These are phyloP conservation scores for Rotaria socialis DNA, from an alignment of 2,888 invertebrate species.

Conservation along the genomic window DNA sequence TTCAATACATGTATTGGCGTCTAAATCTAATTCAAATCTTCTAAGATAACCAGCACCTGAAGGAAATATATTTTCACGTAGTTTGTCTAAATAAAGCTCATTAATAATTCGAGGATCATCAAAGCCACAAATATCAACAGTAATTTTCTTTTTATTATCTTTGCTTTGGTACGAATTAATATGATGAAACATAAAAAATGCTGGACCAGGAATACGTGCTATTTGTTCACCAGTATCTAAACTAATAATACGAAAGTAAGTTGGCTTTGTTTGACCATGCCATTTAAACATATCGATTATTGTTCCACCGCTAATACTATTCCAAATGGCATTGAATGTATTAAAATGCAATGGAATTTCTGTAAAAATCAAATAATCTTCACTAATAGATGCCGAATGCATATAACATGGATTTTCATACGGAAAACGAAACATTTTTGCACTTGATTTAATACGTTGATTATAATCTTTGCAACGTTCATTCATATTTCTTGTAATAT, in stretches of 20 bases:
- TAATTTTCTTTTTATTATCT: neutral
- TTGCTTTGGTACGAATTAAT: neutral
- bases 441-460: neutral
- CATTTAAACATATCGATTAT: neutral
- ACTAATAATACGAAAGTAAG: neutral
- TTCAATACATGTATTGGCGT: neutral
- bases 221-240: constrained; percentile 23
- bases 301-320: neutral
- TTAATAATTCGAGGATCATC: neutral
- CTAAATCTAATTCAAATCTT: constrained; percentile 1
- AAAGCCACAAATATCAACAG: constrained; percentile 28
- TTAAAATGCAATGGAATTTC: neutral
- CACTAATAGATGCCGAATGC: neutral
- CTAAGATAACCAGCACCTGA: constrained; percentile 3
- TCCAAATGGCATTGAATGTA: neutral
- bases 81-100: neutral
- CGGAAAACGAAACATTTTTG: neutral
- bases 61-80: neutral
- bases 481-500: neutral
- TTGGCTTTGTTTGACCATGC: neutral
- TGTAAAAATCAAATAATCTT: neutral
- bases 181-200: constrained; percentile 14
- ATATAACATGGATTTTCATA: neutral
- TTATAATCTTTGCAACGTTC: neutral
- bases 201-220: neutral